These are phyloP conservation scores for Oxyscelio sp. DNA, from an alignment of 2,888 invertebrate species.

Conservation along the genomic window DNA sequence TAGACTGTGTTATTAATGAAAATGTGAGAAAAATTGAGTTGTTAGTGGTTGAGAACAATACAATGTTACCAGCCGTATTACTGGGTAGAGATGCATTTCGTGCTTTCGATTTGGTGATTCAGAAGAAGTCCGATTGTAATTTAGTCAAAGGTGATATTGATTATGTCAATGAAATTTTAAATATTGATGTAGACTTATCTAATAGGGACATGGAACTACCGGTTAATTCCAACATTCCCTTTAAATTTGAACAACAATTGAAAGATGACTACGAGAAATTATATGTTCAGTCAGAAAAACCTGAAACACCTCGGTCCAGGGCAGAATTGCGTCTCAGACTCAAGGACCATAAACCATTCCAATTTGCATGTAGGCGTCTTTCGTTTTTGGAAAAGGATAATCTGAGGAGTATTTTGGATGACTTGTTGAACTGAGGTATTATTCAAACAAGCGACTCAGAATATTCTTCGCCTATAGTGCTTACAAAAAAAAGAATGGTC, in stretches of 20 bases:
- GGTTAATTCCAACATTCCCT: background rate
- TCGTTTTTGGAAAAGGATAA: background rate
- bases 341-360: slow-evolving; percentile 55
- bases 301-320: slow-evolving; percentile 45
- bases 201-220: background rate
- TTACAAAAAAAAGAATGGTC: background rate
- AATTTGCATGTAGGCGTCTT: slow-evolving; percentile 77
- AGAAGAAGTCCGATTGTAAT: no score
- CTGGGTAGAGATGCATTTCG: slow-evolving; percentile 5
- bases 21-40: background rate
- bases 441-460: background rate
- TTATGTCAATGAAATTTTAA: background rate
- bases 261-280: background rate
- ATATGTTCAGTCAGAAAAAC: slow-evolving; percentile 31
- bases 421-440: background rate
- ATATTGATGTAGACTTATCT: background rate
- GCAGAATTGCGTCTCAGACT: slow-evolving; percentile 47
- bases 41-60: slow-evolving; percentile 36
- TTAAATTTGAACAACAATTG: background rate
- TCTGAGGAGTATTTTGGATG: background rate
- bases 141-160: background rate
- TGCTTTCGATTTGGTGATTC: background rate
- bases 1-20: no score
- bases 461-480: background rate
- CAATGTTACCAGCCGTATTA: slow-evolving; percentile 31